Percentiles rank a stretch among this genome's conserved stretches.
These are phyloP conservation scores for Thelaira solivaga DNA, from an alignment of 2,888 invertebrate species.

Conservation along the genomic window DNA sequence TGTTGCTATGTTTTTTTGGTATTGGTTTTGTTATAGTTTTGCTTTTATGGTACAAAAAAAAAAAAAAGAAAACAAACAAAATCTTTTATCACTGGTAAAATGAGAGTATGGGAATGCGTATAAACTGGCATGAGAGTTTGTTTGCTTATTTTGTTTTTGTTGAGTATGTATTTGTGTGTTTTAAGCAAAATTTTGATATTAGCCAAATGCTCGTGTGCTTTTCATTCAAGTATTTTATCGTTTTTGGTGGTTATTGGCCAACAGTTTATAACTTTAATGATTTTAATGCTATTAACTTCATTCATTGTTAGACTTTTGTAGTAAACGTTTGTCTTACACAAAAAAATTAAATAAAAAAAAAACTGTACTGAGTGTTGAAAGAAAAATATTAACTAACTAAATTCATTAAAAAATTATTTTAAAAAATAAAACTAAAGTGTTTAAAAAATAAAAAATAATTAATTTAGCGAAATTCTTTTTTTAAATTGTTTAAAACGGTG, in stretches of 20 bases:
- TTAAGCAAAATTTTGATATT: not conserved
- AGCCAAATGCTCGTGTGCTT: slow-evolving; percentile 16
- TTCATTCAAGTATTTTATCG: not conserved
- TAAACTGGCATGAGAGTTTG: too few species aligned
- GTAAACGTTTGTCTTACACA: slow-evolving; percentile 44
- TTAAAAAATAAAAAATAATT: too few species aligned
- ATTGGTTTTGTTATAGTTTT: not conserved
- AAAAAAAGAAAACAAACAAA: not conserved
- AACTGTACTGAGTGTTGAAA: not conserved
- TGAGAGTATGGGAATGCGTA: not conserved
- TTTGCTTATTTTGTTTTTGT: too few species aligned
- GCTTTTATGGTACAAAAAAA: not conserved
- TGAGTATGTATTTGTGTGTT: not conserved
- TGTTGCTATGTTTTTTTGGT: not conserved
- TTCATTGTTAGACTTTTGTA: slow-evolving; percentile 44
- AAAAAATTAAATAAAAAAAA: too few species aligned
- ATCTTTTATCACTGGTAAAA: slow-evolving; percentile 43
- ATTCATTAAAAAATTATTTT: too few species aligned
- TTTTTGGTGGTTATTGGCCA: slow-evolving; percentile 39
- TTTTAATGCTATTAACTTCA: slow-evolving; percentile 48
- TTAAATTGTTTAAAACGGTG: too few species aligned
- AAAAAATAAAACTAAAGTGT: too few species aligned
- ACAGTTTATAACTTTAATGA: slow-evolving; percentile 52
- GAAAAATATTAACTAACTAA: too few species aligned
- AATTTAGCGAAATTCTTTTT: too few species aligned